Base-by-base conservation (phyloP, 2,797 vertebrate species). In the Mus caroli region DNA sequence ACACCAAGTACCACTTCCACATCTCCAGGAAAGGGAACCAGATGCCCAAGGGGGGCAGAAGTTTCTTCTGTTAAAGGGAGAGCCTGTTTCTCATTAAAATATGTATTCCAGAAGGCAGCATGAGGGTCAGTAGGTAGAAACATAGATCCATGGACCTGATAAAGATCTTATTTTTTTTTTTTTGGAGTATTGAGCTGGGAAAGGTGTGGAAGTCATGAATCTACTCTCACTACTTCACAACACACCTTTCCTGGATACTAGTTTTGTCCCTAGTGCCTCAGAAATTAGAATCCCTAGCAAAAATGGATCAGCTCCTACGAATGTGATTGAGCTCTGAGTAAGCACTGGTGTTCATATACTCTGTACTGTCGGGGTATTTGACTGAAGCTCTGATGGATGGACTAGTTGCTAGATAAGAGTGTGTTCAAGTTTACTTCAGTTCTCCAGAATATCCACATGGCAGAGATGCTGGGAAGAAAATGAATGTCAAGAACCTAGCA, bases 31-130 rank as follows among this genome's bases (percentile, higher is more conserved):
- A 91, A 89, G 22, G 28, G 58, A 80, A 77, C 79, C 75, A 75
- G 78, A 14, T 91, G 62, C 46, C 24, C 71, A 90, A 52, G 26
- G 52, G 52, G 85, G 84, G 76, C 83, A 83, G 46, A 40, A 77
- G 28, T 80, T 62, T 79, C n/a, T 84, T 43, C 56, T 50, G 76
- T 82, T 50, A 34, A 77, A 87, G 91, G 14, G 22, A 67, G 73
- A 95, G 46, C 46, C 76, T 91, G 89, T 90, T 94, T 80, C 85
- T 73, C 34, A 56, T 62, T 56, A 77, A 92, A 91, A 10, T 7
- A 46, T 58, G 79, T 87, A 26, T 69, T 96, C 40, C 60, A 85
- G 67, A 46, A 54, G 67, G 56, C 87, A 90, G 62, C 83, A 52
- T 58, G 67, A 62, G 46, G 79, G 28, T 37, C 54, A 40, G 76